Percentiles rank a stretch among this genome's conserved stretches.
These are phyloP conservation scores for Dryocosmus kuriphilus DNA, from an alignment of 2,888 invertebrate species.

Conservation along the genomic window DNA sequence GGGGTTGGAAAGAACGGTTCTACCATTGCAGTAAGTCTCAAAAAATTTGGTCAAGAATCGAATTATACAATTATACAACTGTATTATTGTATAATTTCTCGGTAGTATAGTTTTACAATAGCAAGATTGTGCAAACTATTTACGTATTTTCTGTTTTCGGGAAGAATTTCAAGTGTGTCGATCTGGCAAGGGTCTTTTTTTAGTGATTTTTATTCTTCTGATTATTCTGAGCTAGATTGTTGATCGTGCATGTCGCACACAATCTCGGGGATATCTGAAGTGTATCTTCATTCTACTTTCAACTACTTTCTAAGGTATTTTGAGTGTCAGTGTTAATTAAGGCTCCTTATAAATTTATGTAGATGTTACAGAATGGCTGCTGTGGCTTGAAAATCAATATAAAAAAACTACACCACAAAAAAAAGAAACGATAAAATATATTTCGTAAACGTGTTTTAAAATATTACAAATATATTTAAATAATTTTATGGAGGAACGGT, in stretches of 20 bases:
- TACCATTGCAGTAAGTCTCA: slow-evolving; percentile 85
- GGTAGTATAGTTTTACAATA: not conserved
- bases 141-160: not conserved
- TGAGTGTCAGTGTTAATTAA: not conserved
- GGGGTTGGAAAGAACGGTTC: slow-evolving; percentile 98
- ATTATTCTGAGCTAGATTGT: not conserved
- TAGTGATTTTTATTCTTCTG: not conserved
- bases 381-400: not conserved
- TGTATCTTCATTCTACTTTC: not conserved
- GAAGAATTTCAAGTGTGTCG: not conserved
- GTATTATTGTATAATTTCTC: not conserved
- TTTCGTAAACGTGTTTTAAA: not conserved
- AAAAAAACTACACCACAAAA: not conserved
- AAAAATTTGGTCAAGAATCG: slow-evolving; percentile 30
- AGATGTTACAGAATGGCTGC: not conserved
- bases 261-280: slow-evolving; percentile 11
- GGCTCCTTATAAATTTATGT: not conserved
- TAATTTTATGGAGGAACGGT: not conserved
- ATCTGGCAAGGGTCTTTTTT: not conserved
- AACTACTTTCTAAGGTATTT: not conserved
- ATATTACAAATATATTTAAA: not conserved
- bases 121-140: not conserved
- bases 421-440: not conserved
- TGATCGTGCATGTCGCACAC: slow-evolving; percentile 6
- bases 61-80: not conserved